Percentiles rank a stretch among this genome's conserved stretches.
These are phyloP conservation scores for Sipha maydis DNA, from an alignment of 2,888 invertebrate genomes.

Conservation along the genomic window DNA sequence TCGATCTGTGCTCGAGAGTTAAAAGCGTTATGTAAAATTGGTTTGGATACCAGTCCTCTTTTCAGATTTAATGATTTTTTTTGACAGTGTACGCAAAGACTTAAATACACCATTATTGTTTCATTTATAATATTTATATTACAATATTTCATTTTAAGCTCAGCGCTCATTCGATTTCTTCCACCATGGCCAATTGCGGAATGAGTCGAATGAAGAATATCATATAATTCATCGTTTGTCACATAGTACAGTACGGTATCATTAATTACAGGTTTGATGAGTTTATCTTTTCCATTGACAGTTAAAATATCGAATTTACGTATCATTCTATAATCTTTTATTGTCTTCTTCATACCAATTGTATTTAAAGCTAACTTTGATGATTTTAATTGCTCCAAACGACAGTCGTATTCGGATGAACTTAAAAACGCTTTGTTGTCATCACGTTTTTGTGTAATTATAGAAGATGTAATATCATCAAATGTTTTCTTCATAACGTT, in stretches of 20 bases:
- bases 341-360: no score
- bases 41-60: neutral
- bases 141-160: neutral
- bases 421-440: no score
- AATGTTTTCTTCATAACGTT: no score
- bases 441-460: no score
- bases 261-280: neutral
- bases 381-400: no score
- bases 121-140: neutral
- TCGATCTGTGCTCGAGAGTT: conserved; percentile 66
- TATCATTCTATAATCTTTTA: neutral
- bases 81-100: neutral
- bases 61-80: neutral
- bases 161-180: neutral
- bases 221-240: neutral
- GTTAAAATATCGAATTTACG: neutral
- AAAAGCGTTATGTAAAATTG: neutral
- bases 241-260: neutral
- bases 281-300: neutral
- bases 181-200: no score
- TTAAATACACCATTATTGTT: neutral
- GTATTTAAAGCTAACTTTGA: no score
- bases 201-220: neutral
- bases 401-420: no score
- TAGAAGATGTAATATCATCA: no score